phyloP scores from a whole-genome alignment of 2,888 invertebrate genomes.

The Patella ulyssiponensis region DNA sequence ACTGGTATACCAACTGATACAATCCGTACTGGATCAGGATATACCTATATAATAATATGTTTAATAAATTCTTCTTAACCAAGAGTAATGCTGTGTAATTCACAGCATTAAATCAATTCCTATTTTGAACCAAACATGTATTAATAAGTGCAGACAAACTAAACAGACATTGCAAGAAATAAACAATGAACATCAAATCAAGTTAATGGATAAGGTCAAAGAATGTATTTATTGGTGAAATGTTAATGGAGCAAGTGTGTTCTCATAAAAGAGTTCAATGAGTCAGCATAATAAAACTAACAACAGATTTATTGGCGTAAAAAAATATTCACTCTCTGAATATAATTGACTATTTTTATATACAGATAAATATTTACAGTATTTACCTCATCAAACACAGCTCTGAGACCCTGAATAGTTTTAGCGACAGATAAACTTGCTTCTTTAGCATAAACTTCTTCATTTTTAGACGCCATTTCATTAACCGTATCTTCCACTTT shows the following conservation, averaged over 20 bases:
- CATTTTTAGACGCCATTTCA: constrained; percentile 82
- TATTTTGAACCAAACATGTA: not conserved
- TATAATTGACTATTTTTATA: no score
- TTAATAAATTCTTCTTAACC: not conserved
- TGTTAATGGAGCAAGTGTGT: no score
- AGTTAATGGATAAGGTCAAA: no score
- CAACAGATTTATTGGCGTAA: no score
- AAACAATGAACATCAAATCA: no score
- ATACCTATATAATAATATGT: constrained; percentile 76
- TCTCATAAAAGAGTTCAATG: no score
- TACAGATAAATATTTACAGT: not conserved
- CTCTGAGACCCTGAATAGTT: constrained; percentile 80
- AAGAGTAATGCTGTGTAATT: not conserved
- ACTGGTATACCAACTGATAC: constrained; percentile 95
- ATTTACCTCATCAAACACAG: constrained; percentile 92
- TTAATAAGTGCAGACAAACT: no score
- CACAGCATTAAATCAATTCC: not conserved
- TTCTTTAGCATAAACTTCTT: constrained; percentile 89
- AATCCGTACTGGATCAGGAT: constrained; percentile 89
- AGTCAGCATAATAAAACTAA: no score
- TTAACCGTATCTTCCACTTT: constrained; percentile 86
- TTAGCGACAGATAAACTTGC: constrained; percentile 88
- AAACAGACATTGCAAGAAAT: no score
- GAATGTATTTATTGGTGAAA: no score
- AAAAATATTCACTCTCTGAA: no score